These are phyloP conservation scores for Calyptomena viridis DNA, from an alignment of 2,113 vertebrate species.

Conservation along the genomic window DNA sequence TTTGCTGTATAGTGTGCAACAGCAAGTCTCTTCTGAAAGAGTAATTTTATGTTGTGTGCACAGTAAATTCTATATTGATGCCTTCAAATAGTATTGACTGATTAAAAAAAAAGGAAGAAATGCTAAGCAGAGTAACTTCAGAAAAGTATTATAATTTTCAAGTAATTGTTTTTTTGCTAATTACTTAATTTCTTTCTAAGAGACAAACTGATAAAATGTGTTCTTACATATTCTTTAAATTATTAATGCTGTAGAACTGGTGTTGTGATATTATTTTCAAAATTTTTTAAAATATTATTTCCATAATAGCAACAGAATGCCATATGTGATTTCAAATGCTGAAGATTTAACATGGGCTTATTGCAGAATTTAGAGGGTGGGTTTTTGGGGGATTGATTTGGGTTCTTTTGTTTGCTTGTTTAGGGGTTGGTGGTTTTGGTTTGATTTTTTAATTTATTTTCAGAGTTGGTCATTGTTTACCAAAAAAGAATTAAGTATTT, in stretches of 20 bases:
- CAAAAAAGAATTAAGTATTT: neutral
- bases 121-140: constrained; percentile 30
- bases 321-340: neutral
- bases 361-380: neutral
- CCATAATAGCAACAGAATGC: neutral
- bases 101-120: constrained; percentile 72
- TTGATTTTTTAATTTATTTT: neutral
- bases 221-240: neutral
- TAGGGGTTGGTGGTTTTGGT: neutral
- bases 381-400: neutral
- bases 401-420: neutral
- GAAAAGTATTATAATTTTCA: constrained; percentile 37
- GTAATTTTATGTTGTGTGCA: constrained; percentile 83
- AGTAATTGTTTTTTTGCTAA: constrained; percentile 34
- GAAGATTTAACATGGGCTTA: neutral
- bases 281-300: neutral
- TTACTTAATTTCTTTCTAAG: constrained; percentile 44
- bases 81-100: constrained; percentile 85
- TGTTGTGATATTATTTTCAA: constrained; percentile 1
- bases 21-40: constrained; percentile 77
- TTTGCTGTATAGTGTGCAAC: constrained; percentile 83
- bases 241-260: neutral
- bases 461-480: neutral
- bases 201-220: neutral
- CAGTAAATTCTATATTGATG: constrained; percentile 81